phyloP scores from a whole-genome alignment of 2,113 vertebrate species.

The Paralichthys olivaceus region DNA sequence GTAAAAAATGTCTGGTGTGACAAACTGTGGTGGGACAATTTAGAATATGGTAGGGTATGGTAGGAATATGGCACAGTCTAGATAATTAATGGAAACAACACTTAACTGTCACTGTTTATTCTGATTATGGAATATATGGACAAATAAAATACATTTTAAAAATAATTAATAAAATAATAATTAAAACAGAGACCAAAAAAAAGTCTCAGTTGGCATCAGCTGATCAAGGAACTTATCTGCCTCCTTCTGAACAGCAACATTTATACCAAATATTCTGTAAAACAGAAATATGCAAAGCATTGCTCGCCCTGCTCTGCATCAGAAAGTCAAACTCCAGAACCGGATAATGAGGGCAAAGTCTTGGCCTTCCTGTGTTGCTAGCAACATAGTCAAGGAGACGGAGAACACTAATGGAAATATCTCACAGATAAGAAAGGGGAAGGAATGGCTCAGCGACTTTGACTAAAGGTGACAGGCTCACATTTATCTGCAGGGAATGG shows the following conservation, averaged over 20 bases:
- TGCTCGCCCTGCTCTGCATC: conserved; percentile 4
- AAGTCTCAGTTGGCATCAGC: background rate
- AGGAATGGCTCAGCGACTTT: conserved; percentile 11
- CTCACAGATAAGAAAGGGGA: conserved; percentile 28
- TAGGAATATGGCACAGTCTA: no score
- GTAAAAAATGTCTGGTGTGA: no score
- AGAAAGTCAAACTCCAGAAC: conserved; percentile 38
- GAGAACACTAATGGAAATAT: conserved; percentile 42
- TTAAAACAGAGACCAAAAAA: background rate
- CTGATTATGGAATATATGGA: no score
- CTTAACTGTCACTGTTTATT: no score
- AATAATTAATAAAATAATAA: background rate
- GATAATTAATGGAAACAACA: background rate
- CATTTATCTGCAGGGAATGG: conserved; percentile 33
- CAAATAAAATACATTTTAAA: no score
- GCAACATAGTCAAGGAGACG: conserved; percentile 28
- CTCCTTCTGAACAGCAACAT: background rate
- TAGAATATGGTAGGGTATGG: no score
- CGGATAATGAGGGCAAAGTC: conserved; percentile 44
- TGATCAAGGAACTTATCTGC: background rate
- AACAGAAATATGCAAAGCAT: conserved; percentile 25
- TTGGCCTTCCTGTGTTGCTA: conserved; percentile 30
- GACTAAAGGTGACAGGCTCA: conserved; percentile 42
- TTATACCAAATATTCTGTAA: background rate
- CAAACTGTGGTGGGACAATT: no score